phyloP scores from a whole-genome alignment of 2,888 invertebrate genomes.

The Falcaria lacertinaria region DNA sequence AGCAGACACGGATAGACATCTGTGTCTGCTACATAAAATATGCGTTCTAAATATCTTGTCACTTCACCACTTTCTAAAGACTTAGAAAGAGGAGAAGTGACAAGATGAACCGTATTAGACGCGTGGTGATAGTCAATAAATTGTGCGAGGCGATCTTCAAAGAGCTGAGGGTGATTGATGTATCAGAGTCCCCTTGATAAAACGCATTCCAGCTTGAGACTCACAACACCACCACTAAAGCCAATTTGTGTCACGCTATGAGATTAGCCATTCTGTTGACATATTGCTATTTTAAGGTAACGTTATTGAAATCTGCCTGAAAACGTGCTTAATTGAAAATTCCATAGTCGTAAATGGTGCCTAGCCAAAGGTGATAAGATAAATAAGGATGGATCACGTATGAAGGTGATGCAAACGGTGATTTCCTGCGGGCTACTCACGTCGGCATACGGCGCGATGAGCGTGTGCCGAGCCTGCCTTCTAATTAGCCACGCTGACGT shows the following conservation, averaged over 20 bases:
- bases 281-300: background rate
- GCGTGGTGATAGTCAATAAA: constrained; percentile 45
- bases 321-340: too few species aligned
- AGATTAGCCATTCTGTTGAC: constrained; percentile 30
- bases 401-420: constrained; percentile 66
- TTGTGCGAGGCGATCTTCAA: constrained; percentile 54
- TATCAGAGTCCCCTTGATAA: constrained; percentile 46
- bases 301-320: background rate
- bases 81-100: constrained; percentile 49
- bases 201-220: constrained; percentile 43
- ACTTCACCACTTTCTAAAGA: too few species aligned
- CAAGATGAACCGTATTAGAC: constrained; percentile 58
- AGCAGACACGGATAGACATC: constrained; percentile 33
- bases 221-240: constrained; percentile 23
- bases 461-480: constrained; percentile 56
- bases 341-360: constrained; percentile 1
- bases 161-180: constrained; percentile 56
- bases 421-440: constrained; percentile 59
- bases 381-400: constrained; percentile 44
- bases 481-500: constrained; percentile 71
- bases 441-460: constrained; percentile 41
- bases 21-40: too few species aligned
- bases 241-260: constrained; percentile 36
- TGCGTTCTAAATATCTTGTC: too few species aligned
- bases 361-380: constrained; percentile 29